A percentile compares a stretch with the other conserved stretches of the same genome.
Evolutionary conservation across 2,888 invertebrate species (phyloP).

Genomic region (Lepidochitona cinerea): DNA sequence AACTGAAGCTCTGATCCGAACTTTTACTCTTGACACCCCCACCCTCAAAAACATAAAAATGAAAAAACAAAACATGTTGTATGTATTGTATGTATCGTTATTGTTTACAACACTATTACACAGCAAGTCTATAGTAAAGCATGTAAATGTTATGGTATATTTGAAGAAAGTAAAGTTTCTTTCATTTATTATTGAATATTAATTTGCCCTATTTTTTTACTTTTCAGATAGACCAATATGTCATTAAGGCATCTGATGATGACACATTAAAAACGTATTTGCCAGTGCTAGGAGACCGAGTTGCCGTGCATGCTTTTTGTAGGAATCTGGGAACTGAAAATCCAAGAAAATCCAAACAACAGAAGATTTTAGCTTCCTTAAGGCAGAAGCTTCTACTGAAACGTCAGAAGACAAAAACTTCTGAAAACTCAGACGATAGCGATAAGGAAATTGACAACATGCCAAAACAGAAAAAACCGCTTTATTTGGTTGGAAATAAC

Average conservation of each 20-base stretch:
- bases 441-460: not conserved
- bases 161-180: no score
- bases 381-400: not conserved
- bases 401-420: not conserved
- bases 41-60: no score
- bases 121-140: no score
- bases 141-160: no score
- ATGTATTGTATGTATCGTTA: no score
- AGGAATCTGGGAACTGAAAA: not conserved
- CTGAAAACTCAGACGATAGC: not conserved
- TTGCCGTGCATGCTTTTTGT: not conserved
- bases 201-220: not conserved
- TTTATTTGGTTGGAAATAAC: not conserved
- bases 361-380: not conserved
- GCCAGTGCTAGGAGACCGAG: not conserved
- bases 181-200: no score
- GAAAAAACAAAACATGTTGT: no score
- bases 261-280: not conserved
- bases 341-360: not conserved
- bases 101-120: no score
- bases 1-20: no score
- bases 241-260: not conserved
- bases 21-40: no score
- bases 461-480: no score
- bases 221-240: not conserved